Conservation (phyloP, 2,888 invertebrate species). For the Sthenelais limicola region DNA sequence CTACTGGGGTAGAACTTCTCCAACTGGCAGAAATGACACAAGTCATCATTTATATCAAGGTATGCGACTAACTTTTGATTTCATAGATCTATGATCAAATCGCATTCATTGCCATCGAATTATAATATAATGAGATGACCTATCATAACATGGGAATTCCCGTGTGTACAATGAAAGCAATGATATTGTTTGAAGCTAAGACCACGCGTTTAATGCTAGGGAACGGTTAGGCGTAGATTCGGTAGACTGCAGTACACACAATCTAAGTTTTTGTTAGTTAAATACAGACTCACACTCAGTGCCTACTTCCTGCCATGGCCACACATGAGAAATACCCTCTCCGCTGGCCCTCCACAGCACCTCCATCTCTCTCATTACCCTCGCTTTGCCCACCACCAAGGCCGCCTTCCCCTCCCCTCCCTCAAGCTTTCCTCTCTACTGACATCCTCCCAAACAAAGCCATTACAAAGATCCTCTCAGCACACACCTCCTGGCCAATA, state of each 20-base stretch:
- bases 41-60: slow-evolving; percentile 24
- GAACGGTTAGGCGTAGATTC: no score
- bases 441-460: neutral
- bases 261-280: no score
- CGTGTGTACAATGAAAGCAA: no score
- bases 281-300: neutral
- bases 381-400: neutral
- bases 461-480: neutral
- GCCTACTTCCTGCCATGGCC: neutral
- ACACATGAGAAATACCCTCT: neutral
- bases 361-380: neutral
- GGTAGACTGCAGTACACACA: no score
- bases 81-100: no score
- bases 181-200: no score
- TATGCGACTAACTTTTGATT: no score
- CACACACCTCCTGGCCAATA: neutral
- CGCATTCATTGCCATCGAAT: no score
- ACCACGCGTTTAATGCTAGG: no score
- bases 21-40: slow-evolving; percentile 26
- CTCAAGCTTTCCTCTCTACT: no score
- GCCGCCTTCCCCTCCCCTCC: neutral
- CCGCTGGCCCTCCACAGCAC: neutral
- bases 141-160: no score
- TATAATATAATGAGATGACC: no score
- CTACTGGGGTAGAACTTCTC: slow-evolving; percentile 28